These are phyloP conservation scores for Circaetus gallicus DNA, from an alignment of 2,113 vertebrate genomes.

Conservation along the genomic window DNA sequence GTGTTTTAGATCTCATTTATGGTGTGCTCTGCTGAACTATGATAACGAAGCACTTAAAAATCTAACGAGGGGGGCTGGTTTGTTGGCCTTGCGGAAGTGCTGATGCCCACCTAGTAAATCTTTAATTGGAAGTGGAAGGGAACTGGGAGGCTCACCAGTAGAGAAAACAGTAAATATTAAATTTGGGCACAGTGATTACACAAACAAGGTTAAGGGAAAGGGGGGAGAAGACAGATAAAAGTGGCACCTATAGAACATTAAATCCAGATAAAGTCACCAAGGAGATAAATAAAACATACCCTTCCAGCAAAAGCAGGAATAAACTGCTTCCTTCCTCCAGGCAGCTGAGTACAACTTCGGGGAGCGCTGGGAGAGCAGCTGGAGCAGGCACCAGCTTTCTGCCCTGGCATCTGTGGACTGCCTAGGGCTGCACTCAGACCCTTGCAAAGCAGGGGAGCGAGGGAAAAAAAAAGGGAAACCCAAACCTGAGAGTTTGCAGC, in stretches of 20 bases:
- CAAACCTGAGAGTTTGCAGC: neutral
- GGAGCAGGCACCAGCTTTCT: neutral
- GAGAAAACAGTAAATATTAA: neutral
- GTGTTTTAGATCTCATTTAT: neutral
- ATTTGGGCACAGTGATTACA: neutral
- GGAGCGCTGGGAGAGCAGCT: neutral
- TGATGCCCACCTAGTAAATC: slow-evolving; percentile 8
- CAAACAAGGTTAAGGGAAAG: neutral
- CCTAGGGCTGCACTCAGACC: neutral
- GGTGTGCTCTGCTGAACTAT: neutral
- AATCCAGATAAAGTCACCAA: neutral
- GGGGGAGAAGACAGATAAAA: neutral
- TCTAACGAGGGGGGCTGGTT: neutral
- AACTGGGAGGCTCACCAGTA: neutral
- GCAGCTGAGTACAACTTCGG: neutral
- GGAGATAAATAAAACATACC: neutral
- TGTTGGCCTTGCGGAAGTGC: neutral
- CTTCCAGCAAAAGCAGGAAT: neutral
- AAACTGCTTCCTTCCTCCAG: neutral
- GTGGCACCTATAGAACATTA: neutral
- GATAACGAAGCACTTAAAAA: neutral
- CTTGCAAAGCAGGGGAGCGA: too few species aligned
- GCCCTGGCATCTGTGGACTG: neutral
- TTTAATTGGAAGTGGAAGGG: slow-evolving; percentile 24
- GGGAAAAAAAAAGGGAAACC: neutral